Percentiles rank a stretch among this genome's conserved stretches.
These are phyloP conservation scores for Cyclura pinguis DNA, from an alignment of 2,797 vertebrate genomes.

Conservation along the genomic window DNA sequence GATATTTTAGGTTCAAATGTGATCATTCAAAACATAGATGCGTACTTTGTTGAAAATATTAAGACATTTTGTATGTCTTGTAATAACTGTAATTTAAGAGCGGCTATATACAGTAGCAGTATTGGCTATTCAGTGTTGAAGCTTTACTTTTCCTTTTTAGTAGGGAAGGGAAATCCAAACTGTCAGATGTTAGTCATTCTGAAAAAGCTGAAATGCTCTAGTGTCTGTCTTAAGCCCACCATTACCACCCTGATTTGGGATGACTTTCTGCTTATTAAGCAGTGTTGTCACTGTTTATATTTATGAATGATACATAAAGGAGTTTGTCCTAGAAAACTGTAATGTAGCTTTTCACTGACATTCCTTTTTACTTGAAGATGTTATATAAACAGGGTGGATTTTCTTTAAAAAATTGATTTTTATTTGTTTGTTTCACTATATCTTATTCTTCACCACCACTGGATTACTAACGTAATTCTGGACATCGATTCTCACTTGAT, in stretches of 20 bases:
- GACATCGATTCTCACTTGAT: not conserved
- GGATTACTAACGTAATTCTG: not conserved
- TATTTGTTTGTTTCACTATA: not conserved
- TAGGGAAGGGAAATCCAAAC: not conserved
- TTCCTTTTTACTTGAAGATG: not conserved
- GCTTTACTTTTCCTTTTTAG: not conserved
- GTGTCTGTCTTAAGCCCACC: not conserved
- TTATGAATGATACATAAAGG: not conserved
- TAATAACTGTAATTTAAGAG: not conserved
- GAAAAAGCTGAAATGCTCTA: not conserved
- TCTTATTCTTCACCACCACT: no score
- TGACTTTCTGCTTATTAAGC: slow-evolving; percentile 7
- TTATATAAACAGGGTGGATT: not conserved
- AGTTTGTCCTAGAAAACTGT: not conserved
- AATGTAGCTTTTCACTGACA: not conserved
- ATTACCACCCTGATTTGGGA: not conserved
- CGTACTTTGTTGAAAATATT: not conserved
- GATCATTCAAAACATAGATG: not conserved
- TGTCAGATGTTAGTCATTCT: not conserved
- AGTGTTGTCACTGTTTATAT: slow-evolving; percentile 3
- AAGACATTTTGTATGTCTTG: not conserved
- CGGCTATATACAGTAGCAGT: not conserved
- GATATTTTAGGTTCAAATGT: not conserved
- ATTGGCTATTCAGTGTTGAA: not conserved
- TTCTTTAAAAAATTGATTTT: not conserved